Conservation (phyloP, 2,113 vertebrate species). For the Choloepus hoffmanni region DNA sequence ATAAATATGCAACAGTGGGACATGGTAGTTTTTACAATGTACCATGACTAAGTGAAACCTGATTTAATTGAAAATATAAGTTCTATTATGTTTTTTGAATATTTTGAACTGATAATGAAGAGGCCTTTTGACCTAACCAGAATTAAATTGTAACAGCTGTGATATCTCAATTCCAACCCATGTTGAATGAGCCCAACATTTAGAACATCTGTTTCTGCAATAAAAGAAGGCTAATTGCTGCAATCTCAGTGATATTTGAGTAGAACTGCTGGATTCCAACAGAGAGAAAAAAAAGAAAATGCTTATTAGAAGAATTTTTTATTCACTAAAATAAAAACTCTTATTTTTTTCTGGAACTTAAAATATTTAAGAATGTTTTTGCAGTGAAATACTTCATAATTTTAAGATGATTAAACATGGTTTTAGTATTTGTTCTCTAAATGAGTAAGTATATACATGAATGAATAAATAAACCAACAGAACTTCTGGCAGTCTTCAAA, state of each 20-base stretch:
- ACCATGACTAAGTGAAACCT: neutral
- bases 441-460: neutral
- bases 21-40: neutral
- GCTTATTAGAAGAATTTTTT: neutral
- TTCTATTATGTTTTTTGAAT: slow-evolving; percentile 31
- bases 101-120: slow-evolving; percentile 40
- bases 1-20: neutral
- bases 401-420: neutral
- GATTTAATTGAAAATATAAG: slow-evolving; percentile 26
- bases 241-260: neutral
- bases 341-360: neutral
- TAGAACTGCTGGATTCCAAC: slow-evolving; percentile 10
- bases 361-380: slow-evolving; percentile 38
- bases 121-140: slow-evolving; percentile 58
- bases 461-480: neutral
- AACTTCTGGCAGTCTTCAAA: neutral
- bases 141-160: slow-evolving; percentile 68
- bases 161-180: slow-evolving; percentile 52
- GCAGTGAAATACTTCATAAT: neutral
- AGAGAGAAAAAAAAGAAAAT: slow-evolving; percentile 35
- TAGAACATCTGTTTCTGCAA: slow-evolving; percentile 56
- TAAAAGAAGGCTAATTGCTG: slow-evolving; percentile 42
- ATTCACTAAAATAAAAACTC: neutral
- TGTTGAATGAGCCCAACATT: slow-evolving; percentile 50
- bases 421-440: neutral